Evolutionary conservation across 2,797 vertebrate species (phyloP).

Genomic region (Sebastes reedi): DNA sequence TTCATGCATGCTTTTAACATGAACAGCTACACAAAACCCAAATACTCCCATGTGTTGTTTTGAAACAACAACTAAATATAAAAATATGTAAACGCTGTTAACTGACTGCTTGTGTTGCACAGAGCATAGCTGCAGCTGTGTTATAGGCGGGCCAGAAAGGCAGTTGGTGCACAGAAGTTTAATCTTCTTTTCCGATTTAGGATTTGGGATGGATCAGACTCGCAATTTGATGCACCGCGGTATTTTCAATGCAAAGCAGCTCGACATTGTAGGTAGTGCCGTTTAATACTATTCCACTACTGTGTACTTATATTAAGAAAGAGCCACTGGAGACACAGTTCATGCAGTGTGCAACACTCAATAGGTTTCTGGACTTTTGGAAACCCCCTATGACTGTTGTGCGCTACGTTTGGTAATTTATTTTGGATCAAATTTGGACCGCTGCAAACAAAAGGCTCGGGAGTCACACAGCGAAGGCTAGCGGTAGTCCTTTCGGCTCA

Average conservation of each 20-base stretch:
- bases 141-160: conserved; percentile 24
- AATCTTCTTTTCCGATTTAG: conserved; percentile 76
- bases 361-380: conserved; percentile 38
- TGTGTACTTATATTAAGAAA: neutral
- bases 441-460: conserved; percentile 63
- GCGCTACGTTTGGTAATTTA: conserved; percentile 56
- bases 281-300: neutral
- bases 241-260: conserved; percentile 21
- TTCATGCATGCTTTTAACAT: neutral
- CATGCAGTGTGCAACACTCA: conserved; percentile 17
- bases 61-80: neutral
- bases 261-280: neutral
- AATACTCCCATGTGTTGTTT: neutral
- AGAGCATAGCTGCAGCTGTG: conserved; percentile 24
- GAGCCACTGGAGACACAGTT: conserved; percentile 11
- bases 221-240: conserved; percentile 36
- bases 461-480: conserved; percentile 46
- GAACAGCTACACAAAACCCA: neutral
- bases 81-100: neutral
- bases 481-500: conserved; percentile 29
- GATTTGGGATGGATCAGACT: conserved; percentile 68
- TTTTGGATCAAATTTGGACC: conserved; percentile 68
- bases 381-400: conserved; percentile 44
- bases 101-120: neutral
- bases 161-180: conserved; percentile 59